A percentile compares a stretch with the other conserved stretches of the same genome.
phyloP scores from a whole-genome alignment of 2,113 vertebrate genomes.

The Zosterops borbonicus region DNA sequence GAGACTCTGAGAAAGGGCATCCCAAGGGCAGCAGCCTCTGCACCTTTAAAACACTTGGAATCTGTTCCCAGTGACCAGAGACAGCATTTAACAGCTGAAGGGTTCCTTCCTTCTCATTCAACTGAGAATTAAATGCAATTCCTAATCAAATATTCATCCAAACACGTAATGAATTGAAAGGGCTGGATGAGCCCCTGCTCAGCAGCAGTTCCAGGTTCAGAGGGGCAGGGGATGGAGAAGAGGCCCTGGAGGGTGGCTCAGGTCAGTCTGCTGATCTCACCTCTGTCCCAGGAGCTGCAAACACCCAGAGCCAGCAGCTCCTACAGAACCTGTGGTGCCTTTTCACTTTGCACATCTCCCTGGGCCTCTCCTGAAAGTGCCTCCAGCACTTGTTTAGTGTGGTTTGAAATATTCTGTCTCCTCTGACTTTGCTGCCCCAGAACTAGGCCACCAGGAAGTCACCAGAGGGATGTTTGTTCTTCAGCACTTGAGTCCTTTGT shows the following conservation, averaged over 20 bases:
- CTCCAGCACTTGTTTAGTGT: constrained; percentile 16
- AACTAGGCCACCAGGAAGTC: constrained; percentile 64
- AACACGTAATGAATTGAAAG: background rate
- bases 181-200: accelerated
- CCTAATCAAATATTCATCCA: background rate
- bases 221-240: background rate
- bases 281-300: background rate
- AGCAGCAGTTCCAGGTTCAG: accelerated
- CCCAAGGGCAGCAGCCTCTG: background rate
- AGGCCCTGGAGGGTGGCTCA: background rate
- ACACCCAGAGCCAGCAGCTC: background rate
- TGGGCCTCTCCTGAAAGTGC: constrained; percentile 19
- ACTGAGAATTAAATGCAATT: background rate
- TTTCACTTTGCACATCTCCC: background rate
- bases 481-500: constrained; percentile 34
- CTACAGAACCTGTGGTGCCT: background rate
- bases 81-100: background rate
- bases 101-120: background rate
- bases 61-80: background rate
- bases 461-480: constrained; percentile 65
- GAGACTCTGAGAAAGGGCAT: background rate
- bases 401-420: constrained; percentile 6
- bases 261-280: background rate
- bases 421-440: constrained; percentile 60
- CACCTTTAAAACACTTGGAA: background rate